Conservation (phyloP, 2,797 vertebrate genomes). For the Perodicticus potto region DNA sequence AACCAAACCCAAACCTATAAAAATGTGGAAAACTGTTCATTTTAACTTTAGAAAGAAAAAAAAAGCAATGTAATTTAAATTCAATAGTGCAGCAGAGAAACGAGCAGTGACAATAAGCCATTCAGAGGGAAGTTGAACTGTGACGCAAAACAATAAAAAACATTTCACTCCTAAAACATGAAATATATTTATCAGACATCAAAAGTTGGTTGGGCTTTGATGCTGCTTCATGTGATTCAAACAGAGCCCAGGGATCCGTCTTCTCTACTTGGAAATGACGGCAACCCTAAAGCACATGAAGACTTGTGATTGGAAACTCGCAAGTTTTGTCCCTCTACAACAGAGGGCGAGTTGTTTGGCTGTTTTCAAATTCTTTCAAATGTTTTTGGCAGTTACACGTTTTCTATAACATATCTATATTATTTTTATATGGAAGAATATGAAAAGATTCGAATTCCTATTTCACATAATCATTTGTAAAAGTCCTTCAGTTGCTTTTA, state of each 20-base stretch:
- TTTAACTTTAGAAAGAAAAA: background rate
- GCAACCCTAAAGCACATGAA: background rate
- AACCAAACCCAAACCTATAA: background rate
- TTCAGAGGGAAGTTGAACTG: background rate
- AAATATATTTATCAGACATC: background rate
- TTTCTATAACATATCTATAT: background rate
- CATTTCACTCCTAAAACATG: background rate
- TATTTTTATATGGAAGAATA: background rate
- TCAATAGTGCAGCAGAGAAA: background rate
- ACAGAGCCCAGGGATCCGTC: background rate
- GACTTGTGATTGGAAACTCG: background rate
- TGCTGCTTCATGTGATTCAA: too few relatives aligned
- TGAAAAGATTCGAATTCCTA: background rate
- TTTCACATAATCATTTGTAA: background rate
- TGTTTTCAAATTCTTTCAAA: background rate
- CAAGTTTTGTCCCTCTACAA: background rate
- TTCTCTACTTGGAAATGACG: background rate
- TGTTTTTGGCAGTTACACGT: background rate
- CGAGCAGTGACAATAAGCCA: background rate
- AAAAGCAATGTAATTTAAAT: background rate
- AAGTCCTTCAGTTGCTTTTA: background rate
- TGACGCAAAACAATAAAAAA: background rate
- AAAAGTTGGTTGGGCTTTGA: background rate
- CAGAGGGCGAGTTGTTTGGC: background rate
- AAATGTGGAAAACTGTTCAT: background rate